Base-by-base conservation (phyloP, 2,888 invertebrate species). In the Chymomyza fuscimana region DNA sequence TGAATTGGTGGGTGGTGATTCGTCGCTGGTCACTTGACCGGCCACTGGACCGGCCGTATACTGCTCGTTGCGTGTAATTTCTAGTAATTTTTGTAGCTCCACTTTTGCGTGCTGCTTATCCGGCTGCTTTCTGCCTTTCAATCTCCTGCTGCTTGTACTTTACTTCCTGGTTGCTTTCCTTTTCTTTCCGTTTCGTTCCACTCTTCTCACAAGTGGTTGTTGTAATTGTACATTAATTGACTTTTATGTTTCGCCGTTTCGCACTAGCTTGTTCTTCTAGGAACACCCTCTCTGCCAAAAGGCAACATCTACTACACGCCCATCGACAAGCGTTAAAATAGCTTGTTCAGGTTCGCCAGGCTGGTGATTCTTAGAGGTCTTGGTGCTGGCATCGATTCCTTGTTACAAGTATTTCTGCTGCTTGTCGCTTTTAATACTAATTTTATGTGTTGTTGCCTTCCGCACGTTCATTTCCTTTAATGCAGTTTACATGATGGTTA, bases 141-240 rank as follows among this genome's bases (percentile, higher is more conserved):
- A 46, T 46, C 40, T 54, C 5, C 36, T 40, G 36, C 50, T 32
- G 54, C 56, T 56, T 36, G 15, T 52, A 36, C 46, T 46, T 36
- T n/a, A 10, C 16, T 63, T 52, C 6, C 50, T 46, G 50, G 5
- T 32, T 19, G 52, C 52, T 51, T 12, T 67, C 61, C 56, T 54
- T 25, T 25, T 25, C 40, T 25, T 60, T 19, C n/a, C 51, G 58
- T 69, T 71, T 67, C 68, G 50, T 32, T 5, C 32, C 78, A 65
- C 74, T 68, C 63, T 72, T 52, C 12, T 46, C 12, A 74, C 67
- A 63, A 69, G 68, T 65, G 52, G 76, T 82, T 80, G 76, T 77
- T 85, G 86, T 81, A 85, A 86, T 83, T 80, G 84, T 71, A 80
- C 84, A 83, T 88, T 85, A 85, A 85, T 85, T 85, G 88, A 85